These are phyloP conservation scores for Leptoteleia sp. DNA, from an alignment of 1,140 invertebrate genomes.

Conservation along the genomic window DNA sequence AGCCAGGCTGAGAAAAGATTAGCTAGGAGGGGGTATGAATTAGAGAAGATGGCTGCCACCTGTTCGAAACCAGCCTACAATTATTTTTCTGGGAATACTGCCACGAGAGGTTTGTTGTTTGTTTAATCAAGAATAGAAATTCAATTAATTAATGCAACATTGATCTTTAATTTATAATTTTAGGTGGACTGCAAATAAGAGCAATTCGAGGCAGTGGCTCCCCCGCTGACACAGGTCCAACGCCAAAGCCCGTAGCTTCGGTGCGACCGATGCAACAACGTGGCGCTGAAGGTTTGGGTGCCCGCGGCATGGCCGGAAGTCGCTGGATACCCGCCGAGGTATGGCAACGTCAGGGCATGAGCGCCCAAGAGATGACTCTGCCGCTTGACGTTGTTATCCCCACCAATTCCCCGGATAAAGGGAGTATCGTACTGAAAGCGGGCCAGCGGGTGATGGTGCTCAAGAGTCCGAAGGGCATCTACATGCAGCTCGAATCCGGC, in stretches of 20 bases:
- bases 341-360: constrained; percentile 95
- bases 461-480: constrained; percentile 96
- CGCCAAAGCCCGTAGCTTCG: constrained; percentile 81
- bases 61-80: constrained; percentile 79
- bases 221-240: constrained; percentile 62
- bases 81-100: constrained; percentile 79
- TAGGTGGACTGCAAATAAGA: constrained; percentile 78
- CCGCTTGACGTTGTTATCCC: constrained; percentile 95
- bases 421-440: constrained; percentile 92
- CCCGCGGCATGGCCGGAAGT: constrained; percentile 81
- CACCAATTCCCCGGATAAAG: constrained; percentile 92
- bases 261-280: constrained; percentile 82
- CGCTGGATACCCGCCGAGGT: constrained; percentile 93
- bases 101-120: constrained; percentile 73
- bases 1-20: constrained; percentile 96
- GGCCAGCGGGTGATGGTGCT: constrained; percentile 96
- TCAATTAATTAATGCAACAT: no score
- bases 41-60: constrained; percentile 93
- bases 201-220: constrained; percentile 75
- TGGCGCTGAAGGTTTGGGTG: constrained; percentile 76
- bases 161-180: no score
- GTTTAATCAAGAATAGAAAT: no score
- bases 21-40: constrained; percentile 95
- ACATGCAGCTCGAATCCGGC: constrained; percentile 96
- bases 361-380: constrained; percentile 95